Evolutionary conservation across 1,140 invertebrate genomes (phyloP).

Genomic region (Sycobia sp.): DNA sequence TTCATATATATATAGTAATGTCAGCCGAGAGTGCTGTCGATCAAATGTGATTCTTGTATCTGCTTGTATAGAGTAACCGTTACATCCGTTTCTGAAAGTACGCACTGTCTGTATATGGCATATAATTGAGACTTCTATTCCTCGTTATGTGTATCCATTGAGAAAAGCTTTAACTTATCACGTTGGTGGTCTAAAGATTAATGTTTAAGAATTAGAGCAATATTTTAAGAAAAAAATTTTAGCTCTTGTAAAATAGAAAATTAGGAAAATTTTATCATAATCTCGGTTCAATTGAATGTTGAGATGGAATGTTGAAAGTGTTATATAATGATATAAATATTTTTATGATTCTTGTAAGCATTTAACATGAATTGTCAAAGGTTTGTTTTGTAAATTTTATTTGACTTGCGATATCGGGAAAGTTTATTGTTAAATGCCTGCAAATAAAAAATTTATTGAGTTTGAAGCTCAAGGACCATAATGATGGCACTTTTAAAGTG

Average conservation of each 20-base stretch:
- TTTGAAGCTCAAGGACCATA: neutral
- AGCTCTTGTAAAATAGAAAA: neutral
- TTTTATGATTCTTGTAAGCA: neutral
- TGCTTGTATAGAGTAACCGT: no score
- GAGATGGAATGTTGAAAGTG: neutral
- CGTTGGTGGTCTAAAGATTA: neutral
- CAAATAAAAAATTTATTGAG: neutral
- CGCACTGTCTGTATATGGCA: no score
- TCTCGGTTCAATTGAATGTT: conserved; percentile 5
- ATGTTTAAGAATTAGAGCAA: conserved; percentile 2
- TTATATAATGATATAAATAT: neutral
- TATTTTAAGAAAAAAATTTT: neutral
- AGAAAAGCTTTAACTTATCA: conserved; percentile 18
- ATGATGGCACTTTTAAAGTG: neutral
- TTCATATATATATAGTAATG: no score
- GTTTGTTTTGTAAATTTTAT: conserved; percentile 18
- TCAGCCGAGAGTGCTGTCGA: no score
- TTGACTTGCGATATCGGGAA: neutral
- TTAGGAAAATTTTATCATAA: conserved; percentile 8
- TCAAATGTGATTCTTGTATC: no score
- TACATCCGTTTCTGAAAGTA: no score
- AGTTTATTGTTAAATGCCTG: neutral
- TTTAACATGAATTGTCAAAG: neutral
- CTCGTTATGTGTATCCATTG: neutral
- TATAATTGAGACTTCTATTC: neutral